Base-by-base conservation (phyloP, 2,113 vertebrate genomes). In the Megaceryle maxima region DNA sequence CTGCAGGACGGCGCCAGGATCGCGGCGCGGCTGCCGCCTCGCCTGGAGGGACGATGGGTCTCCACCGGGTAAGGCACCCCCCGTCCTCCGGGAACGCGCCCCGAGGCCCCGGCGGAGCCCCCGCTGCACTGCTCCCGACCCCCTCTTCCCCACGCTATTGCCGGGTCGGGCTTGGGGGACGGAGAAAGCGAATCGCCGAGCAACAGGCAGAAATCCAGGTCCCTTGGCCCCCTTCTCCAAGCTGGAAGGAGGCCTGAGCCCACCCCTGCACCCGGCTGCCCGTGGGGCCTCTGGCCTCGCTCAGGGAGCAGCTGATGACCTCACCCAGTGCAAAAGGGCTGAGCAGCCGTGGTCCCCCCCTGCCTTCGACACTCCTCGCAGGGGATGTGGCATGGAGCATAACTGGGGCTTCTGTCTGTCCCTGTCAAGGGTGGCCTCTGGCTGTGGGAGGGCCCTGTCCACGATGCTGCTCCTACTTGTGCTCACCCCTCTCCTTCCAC, bases 1-100 rank as follows among this genome's bases (percentile, higher is more conserved):
- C 97, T 98, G 80, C 98, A 98, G 98, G 97, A 98, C 59, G 96
- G 96, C 62, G 96, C 91, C 18, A 96, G 92, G 72, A 97, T 98
- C 94, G 98, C 98, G 44, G 97, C 98, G 9, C 96, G 98, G 53
- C 88, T 98, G 59, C 98, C 98, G 12, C 98, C 98, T 14, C 98
- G 95, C 60, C 97, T 99, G 69, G 98, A 99, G 8, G 98, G 99
- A 7, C 98, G 97, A 15, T 99, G 99, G 99, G 98, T 99, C 92
- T 99, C 99, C 86, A 99, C 98, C 8, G 98, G 99, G 99, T 98
- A 97, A 98, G 95, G 88, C 25, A 19, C 13, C 16, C 44, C 41
- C 24, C 5, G 14, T 3, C 33, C 25, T 15, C n/a, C 2, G 28
- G 46, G 35, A 50, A 15, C 0, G 2, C 11, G 8, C 19, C 28